These are phyloP conservation scores for Melitaea cinxia DNA, from an alignment of 1,140 invertebrate genomes.

Conservation along the genomic window DNA sequence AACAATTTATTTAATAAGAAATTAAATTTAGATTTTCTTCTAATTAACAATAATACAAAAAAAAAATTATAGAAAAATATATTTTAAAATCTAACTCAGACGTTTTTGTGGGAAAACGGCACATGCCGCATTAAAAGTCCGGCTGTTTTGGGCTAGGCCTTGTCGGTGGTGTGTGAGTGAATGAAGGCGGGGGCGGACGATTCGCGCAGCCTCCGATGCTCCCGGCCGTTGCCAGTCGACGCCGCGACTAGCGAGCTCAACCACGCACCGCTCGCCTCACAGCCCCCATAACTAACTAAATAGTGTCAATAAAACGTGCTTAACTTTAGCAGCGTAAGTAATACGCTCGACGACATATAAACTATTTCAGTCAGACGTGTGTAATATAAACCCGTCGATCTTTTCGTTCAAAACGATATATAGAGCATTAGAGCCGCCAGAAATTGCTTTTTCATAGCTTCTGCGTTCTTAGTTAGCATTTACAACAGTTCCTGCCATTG, in stretches of 20 bases:
- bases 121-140: slow-evolving; percentile 75
- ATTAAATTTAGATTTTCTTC: no score
- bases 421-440: slow-evolving; percentile 21
- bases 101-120: slow-evolving; percentile 60
- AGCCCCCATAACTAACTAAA: slow-evolving; percentile 52
- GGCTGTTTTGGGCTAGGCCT: slow-evolving; percentile 72
- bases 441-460: slow-evolving; percentile 38
- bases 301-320: slow-evolving; percentile 66
- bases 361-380: slow-evolving; percentile 15
- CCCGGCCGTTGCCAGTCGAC: slow-evolving; percentile 64
- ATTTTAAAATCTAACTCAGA: slow-evolving; percentile 24
- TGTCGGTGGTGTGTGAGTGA: slow-evolving; percentile 58
- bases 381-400: slow-evolving; percentile 41
- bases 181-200: slow-evolving; percentile 71
- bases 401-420: slow-evolving; percentile 51
- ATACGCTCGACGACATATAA: slow-evolving; percentile 14
- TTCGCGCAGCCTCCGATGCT: slow-evolving; percentile 71
- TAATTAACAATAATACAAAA: neutral
- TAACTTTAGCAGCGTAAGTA: slow-evolving; percentile 68
- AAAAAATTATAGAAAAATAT: neutral
- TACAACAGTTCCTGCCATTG: slow-evolving; percentile 46
- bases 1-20: no score
- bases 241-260: slow-evolving; percentile 59
- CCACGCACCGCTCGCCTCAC: slow-evolving; percentile 55
- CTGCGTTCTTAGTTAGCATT: slow-evolving; percentile 51